Percentiles rank a stretch among this genome's conserved stretches.
phyloP scores from a whole-genome alignment of 2,797 vertebrate genomes.

The Lacerta viridis region DNA sequence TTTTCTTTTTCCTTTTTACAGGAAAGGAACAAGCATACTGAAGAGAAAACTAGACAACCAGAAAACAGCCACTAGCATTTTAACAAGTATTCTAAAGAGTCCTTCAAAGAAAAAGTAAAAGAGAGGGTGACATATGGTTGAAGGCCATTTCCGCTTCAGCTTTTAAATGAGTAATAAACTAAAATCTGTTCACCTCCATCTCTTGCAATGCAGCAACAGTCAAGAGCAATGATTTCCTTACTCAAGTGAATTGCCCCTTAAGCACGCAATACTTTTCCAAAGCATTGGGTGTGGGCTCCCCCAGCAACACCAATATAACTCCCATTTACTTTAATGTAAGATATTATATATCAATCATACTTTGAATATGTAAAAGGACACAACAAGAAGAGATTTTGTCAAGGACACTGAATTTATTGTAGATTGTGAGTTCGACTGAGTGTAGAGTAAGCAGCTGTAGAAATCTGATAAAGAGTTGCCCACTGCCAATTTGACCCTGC shows the following conservation, averaged over 20 bases:
- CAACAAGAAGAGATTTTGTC: no score
- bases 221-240: constrained; percentile 71
- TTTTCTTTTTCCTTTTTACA: constrained; percentile 24
- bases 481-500: no score
- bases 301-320: no score
- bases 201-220: constrained; percentile 63
- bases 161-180: constrained; percentile 75
- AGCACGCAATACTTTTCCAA: no score
- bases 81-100: constrained; percentile 62
- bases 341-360: no score
- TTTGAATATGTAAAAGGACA: no score
- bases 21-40: constrained; percentile 9
- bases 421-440: no score
- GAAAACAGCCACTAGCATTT: constrained; percentile 58
- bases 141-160: constrained; percentile 64
- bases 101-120: constrained; percentile 36
- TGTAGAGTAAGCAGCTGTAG: no score
- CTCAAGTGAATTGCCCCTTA: constrained; percentile 68
- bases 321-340: no score
- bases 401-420: no score
- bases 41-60: not conserved
- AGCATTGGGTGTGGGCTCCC: no score
- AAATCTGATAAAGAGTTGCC: no score
- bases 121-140: constrained; percentile 65
- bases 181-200: constrained; percentile 70